Evolutionary conservation across 2,888 invertebrate genomes (phyloP), one percentile per base, ranked within the genome.

Genomic region (Pseudococcus jackbeardsleyi): DNA sequence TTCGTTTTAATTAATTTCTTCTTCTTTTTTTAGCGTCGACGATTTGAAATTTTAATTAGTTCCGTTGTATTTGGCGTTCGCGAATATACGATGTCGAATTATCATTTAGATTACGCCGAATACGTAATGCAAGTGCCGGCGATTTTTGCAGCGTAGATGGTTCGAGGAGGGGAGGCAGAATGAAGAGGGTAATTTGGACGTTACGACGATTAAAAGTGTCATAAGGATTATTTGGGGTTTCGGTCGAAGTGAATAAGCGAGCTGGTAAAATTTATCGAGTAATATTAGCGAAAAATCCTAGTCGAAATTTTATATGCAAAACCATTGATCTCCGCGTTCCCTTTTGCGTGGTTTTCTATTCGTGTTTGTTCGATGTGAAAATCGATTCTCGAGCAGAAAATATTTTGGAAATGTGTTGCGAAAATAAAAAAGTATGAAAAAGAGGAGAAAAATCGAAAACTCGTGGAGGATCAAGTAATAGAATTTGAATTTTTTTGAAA

Each of bases 91-190:
- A 46, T 19, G 46, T 82, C 42, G 46, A 82, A 82, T 82, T 82
- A 82, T 46, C 79, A 82, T 82, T 82, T 82, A 82, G 46, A 82
- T 82, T 82, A 46, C 46, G 77, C 54, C 54, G 54, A 77, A 77
- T 39, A 77, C 39, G n/a, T 15, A 77, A 42, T 12, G 77, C 12
- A 42, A 42, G 42, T 42, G 42, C 42, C 42, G 42, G 42, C 17
- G 22, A 72, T 33, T 72, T 33, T 17, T 72, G 11, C 72, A 72
- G 6, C 19, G 72, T 1, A 72, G 72, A 33, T 72, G 26, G 26
- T 5, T 0, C 17, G 5, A 17, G 72, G 6, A 39, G 1, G 3
- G 17, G 0, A 33, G 33, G 33, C 17, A 68, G 22, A 26, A 42
- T 42, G 42, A 42, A 26, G 7, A 26, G 33, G 33, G 64, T 64